Base-by-base conservation (phyloP, 1,140 invertebrate genomes). In the Heliconius congener region DNA sequence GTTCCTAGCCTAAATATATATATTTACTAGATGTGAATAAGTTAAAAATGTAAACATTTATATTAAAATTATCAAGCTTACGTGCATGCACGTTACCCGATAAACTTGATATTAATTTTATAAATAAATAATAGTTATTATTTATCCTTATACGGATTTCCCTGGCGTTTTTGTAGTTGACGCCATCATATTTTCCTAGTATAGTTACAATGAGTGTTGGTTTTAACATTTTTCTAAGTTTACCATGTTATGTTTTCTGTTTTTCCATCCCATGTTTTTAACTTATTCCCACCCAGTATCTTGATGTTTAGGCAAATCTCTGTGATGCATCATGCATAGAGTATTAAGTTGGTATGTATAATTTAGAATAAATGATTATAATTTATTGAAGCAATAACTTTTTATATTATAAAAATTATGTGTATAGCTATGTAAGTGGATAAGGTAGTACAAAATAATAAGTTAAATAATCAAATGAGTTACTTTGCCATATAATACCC, bases 1-100 rank as follows among this genome's bases (percentile, higher is more conserved):
- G 85, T 86, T 86, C 85, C 85, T 86, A 85, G 81, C 85, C 83
- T 85, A 73, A 83, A 84, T 82, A 74, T 70, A 42, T 55, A 81
- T 81, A 81, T 9, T 60, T 60, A 27, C 60, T 27, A 13, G 23
- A n/a, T 30, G 23, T 16, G 27, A 66, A 66, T 66, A 66, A 66
- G 9, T 66, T 66, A 27, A 66, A 27, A 27, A 9, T 4, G 16
- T 52, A 18, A 52, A 19, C 19, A 52, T 8, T 52, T 23, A 60
- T 60, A 11, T 23, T 60, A 60, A 60, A 60, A 60, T 57, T 57
- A 23, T 23, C 19, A n/a, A 60, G 55, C n/a, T 60, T 27, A 46
- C n/a, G 18, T 52, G 6, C 18, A 8, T 52, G 18, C 13, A 13
- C 4, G 42, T 46, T 46, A 3, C 13, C 42, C 13, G 50, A 19